These are phyloP conservation scores for Oasisia sp. DNA, from an alignment of 2,888 invertebrate genomes.

Conservation along the genomic window DNA sequence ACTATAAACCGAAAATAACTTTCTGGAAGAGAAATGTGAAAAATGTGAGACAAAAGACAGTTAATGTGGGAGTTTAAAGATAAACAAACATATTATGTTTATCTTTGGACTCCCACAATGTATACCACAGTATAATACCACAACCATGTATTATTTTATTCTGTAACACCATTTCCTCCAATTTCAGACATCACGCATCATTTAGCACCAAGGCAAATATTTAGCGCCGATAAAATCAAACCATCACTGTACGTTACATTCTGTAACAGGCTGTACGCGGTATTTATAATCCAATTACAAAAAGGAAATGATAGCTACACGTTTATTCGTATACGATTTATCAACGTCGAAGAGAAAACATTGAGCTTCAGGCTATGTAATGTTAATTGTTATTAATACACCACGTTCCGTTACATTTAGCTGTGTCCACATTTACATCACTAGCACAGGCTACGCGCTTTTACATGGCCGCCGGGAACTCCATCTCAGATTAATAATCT, in stretches of 20 bases:
- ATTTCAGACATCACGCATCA: not conserved
- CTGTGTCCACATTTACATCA: not conserved
- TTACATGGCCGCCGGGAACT: not conserved
- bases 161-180: not conserved
- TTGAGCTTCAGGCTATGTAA: not conserved
- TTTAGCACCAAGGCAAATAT: not conserved
- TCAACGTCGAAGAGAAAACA: not conserved
- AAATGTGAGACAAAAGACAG: not conserved
- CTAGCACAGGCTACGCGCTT: not conserved
- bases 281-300: not conserved
- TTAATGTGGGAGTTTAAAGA: not conserved
- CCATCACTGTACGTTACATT: not conserved
- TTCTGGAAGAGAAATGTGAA: not conserved
- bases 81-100: not conserved
- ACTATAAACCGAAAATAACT: not conserved
- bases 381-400: conserved; percentile 6
- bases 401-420: conserved; percentile 10
- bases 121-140: not conserved
- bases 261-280: not conserved
- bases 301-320: not conserved
- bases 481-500: not conserved
- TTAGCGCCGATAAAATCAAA: not conserved
- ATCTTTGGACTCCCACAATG: not conserved
- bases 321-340: not conserved
- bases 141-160: not conserved